Evolutionary conservation across 2,888 invertebrate species (phyloP).

Genomic region (Lithosia quadra): DNA sequence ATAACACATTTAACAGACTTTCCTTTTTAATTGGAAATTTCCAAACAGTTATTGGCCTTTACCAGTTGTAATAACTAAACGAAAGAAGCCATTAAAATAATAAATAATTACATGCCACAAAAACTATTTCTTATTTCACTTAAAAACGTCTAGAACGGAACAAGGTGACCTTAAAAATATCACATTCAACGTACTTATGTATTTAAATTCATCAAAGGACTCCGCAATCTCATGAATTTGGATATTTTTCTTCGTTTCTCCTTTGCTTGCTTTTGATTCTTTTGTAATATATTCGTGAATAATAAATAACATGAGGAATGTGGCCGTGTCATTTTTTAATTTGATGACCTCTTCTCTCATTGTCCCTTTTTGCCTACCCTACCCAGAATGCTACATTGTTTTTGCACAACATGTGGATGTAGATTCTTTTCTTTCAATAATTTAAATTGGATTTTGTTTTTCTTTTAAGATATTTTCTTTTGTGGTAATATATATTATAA

Average conservation of each 20-base stretch:
- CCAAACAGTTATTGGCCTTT: neutral
- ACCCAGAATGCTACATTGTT: neutral
- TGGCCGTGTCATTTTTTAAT: slow-evolving; percentile 1
- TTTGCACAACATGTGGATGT: neutral
- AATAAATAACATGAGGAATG: neutral
- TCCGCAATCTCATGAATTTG: slow-evolving; percentile 8
- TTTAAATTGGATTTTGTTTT: neutral
- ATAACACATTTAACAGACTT: neutral
- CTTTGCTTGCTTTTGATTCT: neutral
- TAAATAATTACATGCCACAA: neutral
- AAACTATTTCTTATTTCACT: neutral
- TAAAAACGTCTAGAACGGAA: neutral
- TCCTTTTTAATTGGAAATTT: neutral
- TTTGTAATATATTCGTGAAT: neutral
- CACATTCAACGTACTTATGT: neutral
- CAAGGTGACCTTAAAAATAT: neutral
- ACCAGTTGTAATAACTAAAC: neutral
- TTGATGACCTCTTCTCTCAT: neutral
- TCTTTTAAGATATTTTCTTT: neutral
- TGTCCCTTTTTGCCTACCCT: neutral
- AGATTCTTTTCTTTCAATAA: neutral
- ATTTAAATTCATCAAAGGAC: slow-evolving; percentile 8
- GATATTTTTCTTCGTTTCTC: slow-evolving; percentile 8
- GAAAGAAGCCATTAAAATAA: neutral
- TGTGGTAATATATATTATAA: too few relatives aligned